phyloP scores from a whole-genome alignment of 2,797 vertebrate genomes.

The Poecilia velifera region DNA sequence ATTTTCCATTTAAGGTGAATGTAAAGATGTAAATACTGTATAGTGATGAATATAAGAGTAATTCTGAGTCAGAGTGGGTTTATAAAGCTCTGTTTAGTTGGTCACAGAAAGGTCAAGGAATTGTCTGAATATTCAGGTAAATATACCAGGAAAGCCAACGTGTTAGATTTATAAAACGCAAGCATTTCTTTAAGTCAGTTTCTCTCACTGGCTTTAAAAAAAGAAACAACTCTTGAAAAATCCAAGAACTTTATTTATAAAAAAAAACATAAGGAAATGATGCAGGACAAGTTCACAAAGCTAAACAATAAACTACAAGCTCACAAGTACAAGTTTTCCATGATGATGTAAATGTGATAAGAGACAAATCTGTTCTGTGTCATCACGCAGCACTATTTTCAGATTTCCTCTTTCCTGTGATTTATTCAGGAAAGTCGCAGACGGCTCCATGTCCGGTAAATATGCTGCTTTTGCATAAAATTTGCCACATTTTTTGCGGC shows the following conservation, averaged over 20 bases:
- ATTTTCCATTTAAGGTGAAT: background rate
- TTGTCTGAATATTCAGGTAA: background rate
- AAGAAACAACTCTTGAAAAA: conserved; percentile 8
- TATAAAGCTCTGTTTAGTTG: background rate
- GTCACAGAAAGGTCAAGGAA: background rate
- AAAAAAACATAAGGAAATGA: conserved; percentile 15
- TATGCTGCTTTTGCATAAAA: background rate
- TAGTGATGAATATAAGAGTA: background rate
- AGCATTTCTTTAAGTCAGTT: background rate
- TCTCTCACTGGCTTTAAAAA: background rate
- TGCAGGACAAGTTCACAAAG: conserved; percentile 10
- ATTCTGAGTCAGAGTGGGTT: background rate
- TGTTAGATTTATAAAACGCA: no score
- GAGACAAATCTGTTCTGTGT: conserved; percentile 27
- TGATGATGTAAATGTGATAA: conserved; percentile 17
- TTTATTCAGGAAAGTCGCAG: background rate
- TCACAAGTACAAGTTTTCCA: conserved; percentile 23
- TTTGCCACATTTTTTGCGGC: background rate
- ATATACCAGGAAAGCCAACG: background rate
- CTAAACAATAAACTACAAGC: conserved; percentile 14
- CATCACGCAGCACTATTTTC: conserved; percentile 21
- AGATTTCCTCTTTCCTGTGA: conserved; percentile 7
- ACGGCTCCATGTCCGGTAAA: conserved; percentile 4
- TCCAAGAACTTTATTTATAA: conserved; percentile 29
- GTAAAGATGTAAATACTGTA: background rate